Base-by-base conservation (phyloP, 2,888 invertebrate genomes). In the Hypomecis punctinalis region DNA sequence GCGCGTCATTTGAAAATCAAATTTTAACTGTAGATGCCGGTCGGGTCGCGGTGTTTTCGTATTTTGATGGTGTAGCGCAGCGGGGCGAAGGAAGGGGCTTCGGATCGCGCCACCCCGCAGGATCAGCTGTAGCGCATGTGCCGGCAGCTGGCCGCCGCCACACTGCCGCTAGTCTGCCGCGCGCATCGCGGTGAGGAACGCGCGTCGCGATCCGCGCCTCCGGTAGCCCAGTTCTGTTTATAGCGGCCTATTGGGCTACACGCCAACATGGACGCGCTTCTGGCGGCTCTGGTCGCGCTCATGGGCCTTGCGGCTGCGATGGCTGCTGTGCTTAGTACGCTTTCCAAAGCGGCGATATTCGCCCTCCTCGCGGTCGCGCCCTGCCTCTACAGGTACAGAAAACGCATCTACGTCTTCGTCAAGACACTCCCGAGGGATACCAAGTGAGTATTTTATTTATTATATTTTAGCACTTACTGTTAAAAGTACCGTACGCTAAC, bases 271-370 rank as follows among this genome's bases (percentile, higher is more conserved):
- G 93, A 93, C 86, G 93, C 93, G 81, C 83, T 93, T 73, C 85
- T 93, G 81, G 93, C 91, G 76, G 89, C 91, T 78, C 86, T 93
- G 81, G 93, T 91, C 73, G 91, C 90, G 74, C 85, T 93, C 69
- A 92, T 93, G 93, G 93, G 90, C 84, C 82, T 91, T 81, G 93
- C 92, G 73, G 93, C 91, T 79, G 90, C 91, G 81, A 94, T 93
- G 93, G 94, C 93, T 83, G 93, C 91, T 79, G 87, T 94, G 77
- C 94, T 95, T 75, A 93, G 93, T 80, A 93, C 95, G 70, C 90
- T 96, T 67, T 90, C 96, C 49, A 95, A 96, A 88, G 95, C 95
- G 83, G 96, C 96, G 71, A 96, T 96, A 84, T 96, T 97, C 66
- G 93, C 96, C 63, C 81, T 94, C 46, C 92, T 93, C 73, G 91